These are phyloP conservation scores for Chironomus tepperi DNA, from an alignment of 1,140 invertebrate species.

Conservation along the genomic window DNA sequence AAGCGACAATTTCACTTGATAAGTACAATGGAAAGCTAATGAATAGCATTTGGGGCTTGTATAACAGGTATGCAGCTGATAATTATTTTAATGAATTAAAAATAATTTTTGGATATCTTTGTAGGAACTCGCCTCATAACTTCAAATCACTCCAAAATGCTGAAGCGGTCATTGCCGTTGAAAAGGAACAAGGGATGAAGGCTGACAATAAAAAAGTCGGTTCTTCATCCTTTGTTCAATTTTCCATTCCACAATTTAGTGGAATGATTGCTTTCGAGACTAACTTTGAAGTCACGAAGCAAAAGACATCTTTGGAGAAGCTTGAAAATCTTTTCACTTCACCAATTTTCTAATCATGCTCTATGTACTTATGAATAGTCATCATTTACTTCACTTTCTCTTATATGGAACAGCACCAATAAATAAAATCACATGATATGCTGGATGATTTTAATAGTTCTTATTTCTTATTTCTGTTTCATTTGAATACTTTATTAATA, in stretches of 20 bases:
- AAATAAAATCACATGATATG: too few relatives aligned
- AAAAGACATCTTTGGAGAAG: not conserved
- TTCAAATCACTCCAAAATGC: not conserved
- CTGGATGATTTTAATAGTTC: not conserved
- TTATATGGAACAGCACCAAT: too few relatives aligned
- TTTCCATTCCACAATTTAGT: not conserved
- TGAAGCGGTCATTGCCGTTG: not conserved
- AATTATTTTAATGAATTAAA: not conserved
- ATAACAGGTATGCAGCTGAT: conserved; percentile 63
- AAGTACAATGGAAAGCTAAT: conserved; percentile 80
- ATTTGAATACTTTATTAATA: conserved; percentile 4
- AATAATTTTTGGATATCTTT: not conserved
- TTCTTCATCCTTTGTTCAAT: conserved; percentile 2
- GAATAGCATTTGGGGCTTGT: conserved; percentile 84
- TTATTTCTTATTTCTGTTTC: not conserved
- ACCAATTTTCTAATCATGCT: not conserved
- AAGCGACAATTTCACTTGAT: conserved; percentile 41
- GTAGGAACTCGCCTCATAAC: conserved; percentile 1
- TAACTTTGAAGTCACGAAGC: conserved; percentile 6
- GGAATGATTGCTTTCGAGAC: not conserved
- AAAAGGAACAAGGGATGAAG: not conserved
- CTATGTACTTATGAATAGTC: not conserved
- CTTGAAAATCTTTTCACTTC: conserved; percentile 1
- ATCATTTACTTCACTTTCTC: too few relatives aligned
- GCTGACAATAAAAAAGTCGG: not conserved